A percentile compares a stretch with the other conserved stretches of the same genome.
phyloP scores from a whole-genome alignment of 2,888 invertebrate species.

The Apodemia zela region DNA sequence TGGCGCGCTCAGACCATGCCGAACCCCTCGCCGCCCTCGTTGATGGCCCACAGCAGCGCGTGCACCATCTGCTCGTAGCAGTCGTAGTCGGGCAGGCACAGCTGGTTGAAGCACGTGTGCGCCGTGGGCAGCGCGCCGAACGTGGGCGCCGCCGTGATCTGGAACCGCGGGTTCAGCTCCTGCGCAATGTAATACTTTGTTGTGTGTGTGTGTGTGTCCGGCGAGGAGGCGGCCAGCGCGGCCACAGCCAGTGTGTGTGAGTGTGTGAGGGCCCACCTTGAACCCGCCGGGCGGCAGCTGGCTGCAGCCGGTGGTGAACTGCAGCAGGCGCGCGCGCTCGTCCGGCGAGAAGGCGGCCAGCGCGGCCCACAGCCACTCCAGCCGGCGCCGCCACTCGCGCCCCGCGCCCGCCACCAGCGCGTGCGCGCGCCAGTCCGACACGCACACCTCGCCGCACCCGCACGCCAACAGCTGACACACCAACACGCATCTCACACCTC shows the following conservation, averaged over 20 bases:
- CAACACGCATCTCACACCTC: not conserved
- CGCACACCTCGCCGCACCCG: conserved; percentile 95
- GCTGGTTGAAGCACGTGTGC: conserved; percentile 97
- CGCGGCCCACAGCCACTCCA: conserved; percentile 91
- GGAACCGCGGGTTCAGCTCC: conserved; percentile 94
- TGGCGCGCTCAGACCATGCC: conserved; percentile 52
- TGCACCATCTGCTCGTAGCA: conserved; percentile 96
- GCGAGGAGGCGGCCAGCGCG: too few relatives aligned
- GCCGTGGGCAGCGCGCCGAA: conserved; percentile 96
- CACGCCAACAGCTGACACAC: conserved; percentile 88
- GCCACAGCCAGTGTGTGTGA: too few relatives aligned
- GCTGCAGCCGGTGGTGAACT: conserved; percentile 96
- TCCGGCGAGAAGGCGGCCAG: conserved; percentile 92
- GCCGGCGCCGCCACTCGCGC: conserved; percentile 89
- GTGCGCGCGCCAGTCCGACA: conserved; percentile 93
- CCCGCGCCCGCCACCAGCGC: conserved; percentile 91
- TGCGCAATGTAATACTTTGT: too few relatives aligned
- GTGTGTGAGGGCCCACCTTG: conserved; percentile 51
- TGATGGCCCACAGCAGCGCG: conserved; percentile 93
- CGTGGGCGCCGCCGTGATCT: conserved; percentile 93
- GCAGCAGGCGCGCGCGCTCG: conserved; percentile 94
- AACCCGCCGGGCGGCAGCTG: conserved; percentile 93
- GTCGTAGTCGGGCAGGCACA: conserved; percentile 97
- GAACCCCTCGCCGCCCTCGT: conserved; percentile 97
- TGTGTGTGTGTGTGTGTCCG: too few relatives aligned